Evolutionary conservation across 2,113 vertebrate species (phyloP), one percentile per base, ranked within the genome.

Genomic region (Aleadryas rufinucha): DNA sequence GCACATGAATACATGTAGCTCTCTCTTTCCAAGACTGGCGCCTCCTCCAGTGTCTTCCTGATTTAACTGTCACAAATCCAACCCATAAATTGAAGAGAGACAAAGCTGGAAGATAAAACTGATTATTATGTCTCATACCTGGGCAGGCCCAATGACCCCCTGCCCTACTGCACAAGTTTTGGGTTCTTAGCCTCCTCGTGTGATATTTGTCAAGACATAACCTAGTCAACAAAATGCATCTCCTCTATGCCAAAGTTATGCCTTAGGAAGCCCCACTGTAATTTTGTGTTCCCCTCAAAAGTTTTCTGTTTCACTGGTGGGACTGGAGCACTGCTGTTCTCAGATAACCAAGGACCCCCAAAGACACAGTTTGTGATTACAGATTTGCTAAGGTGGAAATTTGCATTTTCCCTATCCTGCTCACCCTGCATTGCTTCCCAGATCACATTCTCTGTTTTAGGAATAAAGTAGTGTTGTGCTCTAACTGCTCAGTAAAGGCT

Each of bases 361-460:
- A 74, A 85, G 74, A 74, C 66, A 28, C 10, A 16, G 16, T 50
- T 49, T 50, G n/a, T 64, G 54, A 80, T 81, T 59, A 50, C 45
- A 28, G 37, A 57, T 76, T 82, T 64, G 35, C 80, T 64, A 57
- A 90, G 60, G 37, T 88, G 39, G 52, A 86, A 72, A 90, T 93
- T 50, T 89, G 39, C 65, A 77, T 95, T 83, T 90, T 87, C 30
- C 33, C 31, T 56, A 1, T 54, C 87, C 65, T 28, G 50, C 42
- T 71, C 1, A 0, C 33, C 11, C 15, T 31, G n/a, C 0, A 2
- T 35, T 53, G 15, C 53, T 93, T 76, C 59, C 57, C 42, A 79
- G 54, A 66, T 57, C 49, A 76, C 14, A 3, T 74, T 80, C 30
- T 30, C 33, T 57, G 64, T 76, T 88, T 50, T n/a, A 80, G 61